phyloP scores from a whole-genome alignment of 1,140 invertebrate species.

The Scaptomyza graminum region DNA sequence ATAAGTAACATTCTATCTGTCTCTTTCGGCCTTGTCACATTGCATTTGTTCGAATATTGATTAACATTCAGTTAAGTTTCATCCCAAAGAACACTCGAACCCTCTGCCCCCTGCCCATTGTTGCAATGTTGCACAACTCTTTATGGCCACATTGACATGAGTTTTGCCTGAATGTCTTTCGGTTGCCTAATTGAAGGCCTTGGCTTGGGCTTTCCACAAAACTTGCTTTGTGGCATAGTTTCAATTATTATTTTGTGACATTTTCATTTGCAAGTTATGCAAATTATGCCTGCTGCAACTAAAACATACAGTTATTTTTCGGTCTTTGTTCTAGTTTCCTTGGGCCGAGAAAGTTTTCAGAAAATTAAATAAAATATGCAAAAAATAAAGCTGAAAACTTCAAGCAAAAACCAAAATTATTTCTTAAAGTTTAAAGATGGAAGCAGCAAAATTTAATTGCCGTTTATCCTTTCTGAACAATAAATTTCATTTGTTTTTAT shows the following conservation, averaged over 20 bases:
- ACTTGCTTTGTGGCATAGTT: not conserved
- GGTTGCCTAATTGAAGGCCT: slow-evolving; percentile 10
- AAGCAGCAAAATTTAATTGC: too few relatives aligned
- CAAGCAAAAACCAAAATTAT: too few relatives aligned
- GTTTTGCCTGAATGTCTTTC: not conserved
- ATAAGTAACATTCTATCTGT: slow-evolving; percentile 15
- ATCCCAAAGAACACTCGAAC: slow-evolving; percentile 13
- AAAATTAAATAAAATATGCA: too few relatives aligned
- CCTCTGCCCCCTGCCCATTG: not conserved
- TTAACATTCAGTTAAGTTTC: slow-evolving; percentile 71
- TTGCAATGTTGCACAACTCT: slow-evolving; percentile 47
- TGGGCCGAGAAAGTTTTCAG: too few relatives aligned
- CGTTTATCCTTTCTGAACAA: too few relatives aligned
- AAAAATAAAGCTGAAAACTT: too few relatives aligned
- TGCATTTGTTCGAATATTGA: slow-evolving; percentile 53
- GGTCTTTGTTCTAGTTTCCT: too few relatives aligned
- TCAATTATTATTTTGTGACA: not conserved
- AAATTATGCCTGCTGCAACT: not conserved
- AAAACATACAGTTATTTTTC: too few relatives aligned
- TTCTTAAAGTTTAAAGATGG: too few relatives aligned
- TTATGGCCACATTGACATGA: slow-evolving; percentile 11
- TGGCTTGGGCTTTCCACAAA: not conserved
- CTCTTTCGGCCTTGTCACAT: slow-evolving; percentile 36
- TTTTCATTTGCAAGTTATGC: not conserved
- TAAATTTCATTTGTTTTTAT: not conserved